Conservation (phyloP, 2,797 vertebrate species). For the Danio albolineatus region DNA sequence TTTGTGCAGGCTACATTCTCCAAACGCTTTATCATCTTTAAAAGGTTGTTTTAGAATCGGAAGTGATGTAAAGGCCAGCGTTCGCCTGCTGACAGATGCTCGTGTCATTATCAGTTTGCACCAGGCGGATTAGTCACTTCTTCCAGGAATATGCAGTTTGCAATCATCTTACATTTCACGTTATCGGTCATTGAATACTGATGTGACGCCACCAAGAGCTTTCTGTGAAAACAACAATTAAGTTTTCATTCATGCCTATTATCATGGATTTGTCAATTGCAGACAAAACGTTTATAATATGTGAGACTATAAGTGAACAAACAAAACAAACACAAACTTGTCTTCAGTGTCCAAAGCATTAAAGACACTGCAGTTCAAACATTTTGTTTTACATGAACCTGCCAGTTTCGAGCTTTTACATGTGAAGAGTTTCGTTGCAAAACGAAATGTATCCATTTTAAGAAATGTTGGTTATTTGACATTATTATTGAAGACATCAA, state of each 20-base stretch:
- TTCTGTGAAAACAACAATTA: not conserved
- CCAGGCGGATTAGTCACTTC: constrained; percentile 16
- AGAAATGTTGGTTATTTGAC: no score
- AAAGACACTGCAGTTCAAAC: no score
- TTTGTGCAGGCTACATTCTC: not conserved
- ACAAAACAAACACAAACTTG: no score
- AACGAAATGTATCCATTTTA: no score
- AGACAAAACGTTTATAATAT: no score
- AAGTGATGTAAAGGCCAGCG: constrained; percentile 48
- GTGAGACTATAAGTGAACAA: no score
- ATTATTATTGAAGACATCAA: no score
- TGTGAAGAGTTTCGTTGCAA: no score
- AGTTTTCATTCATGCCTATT: not conserved
- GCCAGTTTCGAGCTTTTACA: no score
- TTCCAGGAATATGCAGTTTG: constrained; percentile 10
- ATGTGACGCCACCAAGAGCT: not conserved
- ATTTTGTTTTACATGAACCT: no score
- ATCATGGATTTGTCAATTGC: not conserved
- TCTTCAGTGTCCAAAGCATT: no score
- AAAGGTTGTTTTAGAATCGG: constrained; percentile 32
- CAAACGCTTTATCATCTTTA: constrained; percentile 36
- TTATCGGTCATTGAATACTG: constrained; percentile 28
- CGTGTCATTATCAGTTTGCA: constrained; percentile 34
- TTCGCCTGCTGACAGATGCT: constrained; percentile 29
- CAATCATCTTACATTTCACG: not conserved